Conservation (phyloP, 2,113 vertebrate genomes). For the Manacus vitellinus region DNA sequence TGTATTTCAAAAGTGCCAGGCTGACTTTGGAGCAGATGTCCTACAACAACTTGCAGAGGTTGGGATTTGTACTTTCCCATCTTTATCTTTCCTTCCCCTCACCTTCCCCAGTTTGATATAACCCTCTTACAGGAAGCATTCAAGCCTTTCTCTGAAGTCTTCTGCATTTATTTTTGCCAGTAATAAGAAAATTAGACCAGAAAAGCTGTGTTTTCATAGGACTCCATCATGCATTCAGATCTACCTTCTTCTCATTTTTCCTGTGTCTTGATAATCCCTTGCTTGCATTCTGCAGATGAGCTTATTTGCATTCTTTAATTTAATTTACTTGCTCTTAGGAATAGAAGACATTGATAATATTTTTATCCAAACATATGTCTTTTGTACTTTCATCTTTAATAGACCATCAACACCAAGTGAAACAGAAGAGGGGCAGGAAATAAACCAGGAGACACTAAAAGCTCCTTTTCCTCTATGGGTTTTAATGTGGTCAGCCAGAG, state of each 20-base stretch:
- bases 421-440: neutral
- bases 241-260: neutral
- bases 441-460: neutral
- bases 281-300: neutral
- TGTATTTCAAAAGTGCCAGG: neutral
- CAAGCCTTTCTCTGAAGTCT: neutral
- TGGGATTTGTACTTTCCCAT: neutral
- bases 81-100: neutral
- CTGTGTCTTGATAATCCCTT: neutral
- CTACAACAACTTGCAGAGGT: neutral
- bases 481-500: neutral
- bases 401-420: neutral
- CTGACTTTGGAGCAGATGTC: neutral
- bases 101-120: neutral
- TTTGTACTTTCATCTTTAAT: neutral
- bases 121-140: neutral
- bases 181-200: neutral
- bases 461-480: neutral
- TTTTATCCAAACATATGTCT: neutral
- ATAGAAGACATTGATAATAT: neutral
- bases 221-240: neutral
- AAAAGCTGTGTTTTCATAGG: neutral
- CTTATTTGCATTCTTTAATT: conserved; percentile 21
- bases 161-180: neutral
- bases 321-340: neutral